Conservation (phyloP, 2,797 vertebrate species). For the Gadopsis marmoratus region DNA sequence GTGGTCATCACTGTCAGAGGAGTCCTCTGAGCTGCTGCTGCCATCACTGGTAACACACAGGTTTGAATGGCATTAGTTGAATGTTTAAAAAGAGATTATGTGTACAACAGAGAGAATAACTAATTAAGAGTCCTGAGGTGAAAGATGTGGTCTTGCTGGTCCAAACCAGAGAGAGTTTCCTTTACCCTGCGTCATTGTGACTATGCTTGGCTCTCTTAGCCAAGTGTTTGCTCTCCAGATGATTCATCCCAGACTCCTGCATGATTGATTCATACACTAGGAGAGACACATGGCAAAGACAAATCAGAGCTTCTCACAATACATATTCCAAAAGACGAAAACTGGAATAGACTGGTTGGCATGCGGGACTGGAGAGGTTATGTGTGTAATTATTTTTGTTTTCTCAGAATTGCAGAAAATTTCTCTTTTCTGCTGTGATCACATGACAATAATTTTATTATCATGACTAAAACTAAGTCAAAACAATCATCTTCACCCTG, state of each 20-base stretch:
- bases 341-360: background rate
- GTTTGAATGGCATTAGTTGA: background rate
- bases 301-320: background rate
- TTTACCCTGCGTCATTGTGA: constrained; percentile 85
- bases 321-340: background rate
- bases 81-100: background rate
- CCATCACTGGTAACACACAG: constrained; percentile 74
- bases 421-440: background rate
- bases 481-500: background rate
- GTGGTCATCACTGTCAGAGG: constrained; percentile 86
- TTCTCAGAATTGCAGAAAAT: background rate
- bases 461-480: background rate
- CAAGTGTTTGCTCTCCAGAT: constrained; percentile 88
- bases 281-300: constrained; percentile 27
- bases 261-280: constrained; percentile 89
- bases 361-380: background rate
- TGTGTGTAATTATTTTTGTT: background rate
- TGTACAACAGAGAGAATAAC: background rate
- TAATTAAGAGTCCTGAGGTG: too few species aligned
- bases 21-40: constrained; percentile 76
- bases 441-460: background rate
- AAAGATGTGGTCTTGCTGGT: background rate
- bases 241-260: constrained; percentile 81
- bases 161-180: background rate
- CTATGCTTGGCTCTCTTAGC: constrained; percentile 89